Conservation (phyloP, 2,888 invertebrate genomes). For the Drosophila borealis region DNA sequence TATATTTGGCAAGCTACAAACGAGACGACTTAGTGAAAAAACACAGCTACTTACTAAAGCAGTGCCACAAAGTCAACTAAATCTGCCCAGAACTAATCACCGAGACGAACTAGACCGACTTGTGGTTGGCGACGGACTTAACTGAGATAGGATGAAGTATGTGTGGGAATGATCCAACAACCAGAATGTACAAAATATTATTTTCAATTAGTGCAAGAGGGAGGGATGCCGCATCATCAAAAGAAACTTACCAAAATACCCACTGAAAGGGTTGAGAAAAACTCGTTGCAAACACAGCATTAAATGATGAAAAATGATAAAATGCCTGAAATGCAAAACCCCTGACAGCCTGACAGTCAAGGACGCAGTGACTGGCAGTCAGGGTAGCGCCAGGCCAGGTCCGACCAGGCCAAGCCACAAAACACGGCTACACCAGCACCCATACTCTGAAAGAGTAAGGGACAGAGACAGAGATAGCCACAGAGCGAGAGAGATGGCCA, state of each 20-base stretch:
- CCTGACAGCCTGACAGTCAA: slow-evolving; percentile 70
- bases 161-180: neutral
- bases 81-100: slow-evolving; percentile 38
- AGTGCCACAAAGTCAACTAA: slow-evolving; percentile 3
- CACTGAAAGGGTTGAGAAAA: slow-evolving; percentile 22
- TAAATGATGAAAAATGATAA: slow-evolving; percentile 67
- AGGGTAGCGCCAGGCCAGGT: slow-evolving; percentile 13
- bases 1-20: neutral
- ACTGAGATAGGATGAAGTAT: neutral
- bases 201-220: slow-evolving; percentile 68
- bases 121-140: slow-evolving; percentile 38
- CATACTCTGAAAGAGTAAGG: slow-evolving; percentile 11
- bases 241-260: slow-evolving; percentile 44
- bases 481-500: slow-evolving; percentile 1
- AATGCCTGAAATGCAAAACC: slow-evolving; percentile 74
- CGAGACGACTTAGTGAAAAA: slow-evolving; percentile 4
- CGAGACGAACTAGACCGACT: slow-evolving; percentile 27
- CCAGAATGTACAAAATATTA: slow-evolving; percentile 62
- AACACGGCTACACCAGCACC: slow-evolving; percentile 7
- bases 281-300: slow-evolving; percentile 17
- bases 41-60: slow-evolving; percentile 30
- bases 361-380: slow-evolving; percentile 31
- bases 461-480: slow-evolving; percentile 4
- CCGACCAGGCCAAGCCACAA: slow-evolving; percentile 38
- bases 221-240: slow-evolving; percentile 52